A percentile compares a stretch with the other conserved stretches of the same genome.
Conservation (phyloP, 2,888 invertebrate species). For the Sesamia inferens region DNA sequence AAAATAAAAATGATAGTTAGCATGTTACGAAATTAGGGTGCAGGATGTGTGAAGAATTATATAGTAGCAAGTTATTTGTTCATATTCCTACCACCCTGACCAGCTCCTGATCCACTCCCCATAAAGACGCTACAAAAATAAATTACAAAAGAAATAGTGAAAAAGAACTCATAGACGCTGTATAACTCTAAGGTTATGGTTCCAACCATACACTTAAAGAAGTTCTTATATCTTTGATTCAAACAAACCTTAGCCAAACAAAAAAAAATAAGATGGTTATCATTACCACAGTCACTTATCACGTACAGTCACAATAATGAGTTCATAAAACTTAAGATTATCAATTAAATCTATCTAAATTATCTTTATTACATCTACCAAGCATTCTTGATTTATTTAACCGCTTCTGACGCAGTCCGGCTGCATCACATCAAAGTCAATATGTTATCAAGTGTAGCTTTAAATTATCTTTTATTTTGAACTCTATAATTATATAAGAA, state of each 20-base stretch:
- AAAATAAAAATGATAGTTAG: too few species aligned
- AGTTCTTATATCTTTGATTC: background rate
- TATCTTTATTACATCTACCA: constrained; percentile 48
- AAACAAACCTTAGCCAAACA: background rate
- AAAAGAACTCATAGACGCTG: constrained; percentile 7
- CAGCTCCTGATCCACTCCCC: background rate
- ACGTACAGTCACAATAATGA: constrained; percentile 42
- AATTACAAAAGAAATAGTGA: constrained; percentile 2
- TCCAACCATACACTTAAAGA: background rate
- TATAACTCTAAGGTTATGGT: constrained; percentile 23
- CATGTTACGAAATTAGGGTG: too few species aligned
- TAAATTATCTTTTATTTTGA: constrained; percentile 78
- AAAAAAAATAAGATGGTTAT: constrained; percentile 21
- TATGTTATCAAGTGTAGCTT: constrained; percentile 73
- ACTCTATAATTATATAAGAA: constrained; percentile 79
- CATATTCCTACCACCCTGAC: background rate
- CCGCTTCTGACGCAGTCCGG: constrained; percentile 10
- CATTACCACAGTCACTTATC: constrained; percentile 16
- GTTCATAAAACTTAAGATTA: constrained; percentile 47
- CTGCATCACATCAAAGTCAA: constrained; percentile 60
- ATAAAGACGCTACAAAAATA: background rate
- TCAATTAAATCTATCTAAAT: constrained; percentile 36
- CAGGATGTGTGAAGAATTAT: too few species aligned
- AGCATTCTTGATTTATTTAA: constrained; percentile 16
- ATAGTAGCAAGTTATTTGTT: too few species aligned